A percentile compares a stretch with the other conserved stretches of the same genome.
Conservation (phyloP, 2,113 vertebrate species). For the Pygoscelis antarcticus region DNA sequence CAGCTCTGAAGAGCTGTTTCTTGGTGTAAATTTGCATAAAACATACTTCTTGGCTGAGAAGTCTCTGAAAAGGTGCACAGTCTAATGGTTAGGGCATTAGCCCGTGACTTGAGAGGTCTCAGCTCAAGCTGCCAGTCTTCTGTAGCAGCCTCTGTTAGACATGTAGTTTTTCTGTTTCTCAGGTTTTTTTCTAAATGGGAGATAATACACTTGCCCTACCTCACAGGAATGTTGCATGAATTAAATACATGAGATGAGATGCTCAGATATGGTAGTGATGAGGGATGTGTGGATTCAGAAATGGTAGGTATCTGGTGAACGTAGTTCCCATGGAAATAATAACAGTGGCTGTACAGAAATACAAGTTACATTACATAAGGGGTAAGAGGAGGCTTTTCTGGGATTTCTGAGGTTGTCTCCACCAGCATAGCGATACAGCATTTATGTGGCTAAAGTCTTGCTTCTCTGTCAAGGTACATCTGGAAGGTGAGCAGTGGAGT, state of each 20-base stretch:
- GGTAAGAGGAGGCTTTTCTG: not conserved
- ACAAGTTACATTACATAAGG: not conserved
- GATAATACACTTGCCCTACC: not conserved
- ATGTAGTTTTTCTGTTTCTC: not conserved
- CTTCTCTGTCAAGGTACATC: not conserved
- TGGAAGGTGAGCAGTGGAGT: not conserved
- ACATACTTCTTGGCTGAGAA: not conserved
- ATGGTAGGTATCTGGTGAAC: not conserved
- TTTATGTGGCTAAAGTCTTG: not conserved
- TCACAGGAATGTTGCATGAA: not conserved
- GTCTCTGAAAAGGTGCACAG: not conserved
- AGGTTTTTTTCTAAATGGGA: not conserved
- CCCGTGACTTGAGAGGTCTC: not conserved
- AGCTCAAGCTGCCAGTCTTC: not conserved
- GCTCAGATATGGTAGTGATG: not conserved
- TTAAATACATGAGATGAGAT: not conserved
- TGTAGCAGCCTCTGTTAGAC: not conserved
- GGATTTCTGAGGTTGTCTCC: not conserved
- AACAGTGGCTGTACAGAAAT: not conserved
- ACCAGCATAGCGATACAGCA: not conserved
- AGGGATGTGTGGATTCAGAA: not conserved
- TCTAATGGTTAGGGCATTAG: not conserved
- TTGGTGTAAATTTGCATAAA: conserved; percentile 7
- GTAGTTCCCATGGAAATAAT: not conserved
- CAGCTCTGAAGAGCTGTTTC: not conserved